A percentile compares a stretch with the other conserved stretches of the same genome.
phyloP scores from a whole-genome alignment of 2,888 invertebrate genomes.

The Cerastis rubricosa region DNA sequence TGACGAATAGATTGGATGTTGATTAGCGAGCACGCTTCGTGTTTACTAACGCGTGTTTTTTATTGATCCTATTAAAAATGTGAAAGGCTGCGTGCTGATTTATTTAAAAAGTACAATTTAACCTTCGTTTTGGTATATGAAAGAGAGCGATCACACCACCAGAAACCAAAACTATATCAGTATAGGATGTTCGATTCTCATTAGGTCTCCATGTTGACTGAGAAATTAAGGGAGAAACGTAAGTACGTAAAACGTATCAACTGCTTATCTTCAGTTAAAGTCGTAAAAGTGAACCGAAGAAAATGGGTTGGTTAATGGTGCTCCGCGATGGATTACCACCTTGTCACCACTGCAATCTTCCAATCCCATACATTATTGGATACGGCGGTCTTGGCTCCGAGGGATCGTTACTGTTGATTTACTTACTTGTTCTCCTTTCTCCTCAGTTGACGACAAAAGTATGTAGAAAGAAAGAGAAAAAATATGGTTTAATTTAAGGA shows the following conservation, averaged over 20 bases:
- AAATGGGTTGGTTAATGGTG: slow-evolving; percentile 66
- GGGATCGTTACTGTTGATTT: slow-evolving; percentile 65
- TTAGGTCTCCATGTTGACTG: slow-evolving; percentile 31
- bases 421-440: slow-evolving; percentile 46
- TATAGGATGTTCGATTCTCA: slow-evolving; percentile 12
- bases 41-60: slow-evolving; percentile 46
- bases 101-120: slow-evolving; percentile 6
- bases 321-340: slow-evolving; percentile 56
- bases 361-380: slow-evolving; percentile 61
- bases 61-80: slow-evolving; percentile 33
- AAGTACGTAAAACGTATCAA: slow-evolving; percentile 55
- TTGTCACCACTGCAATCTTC: slow-evolving; percentile 63
- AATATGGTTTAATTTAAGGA: slow-evolving; percentile 24
- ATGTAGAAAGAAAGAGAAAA: slow-evolving; percentile 15
- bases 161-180: not conserved
- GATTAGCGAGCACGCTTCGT: slow-evolving; percentile 49
- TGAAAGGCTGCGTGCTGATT: not conserved
- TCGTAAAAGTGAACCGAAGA: slow-evolving; percentile 62
- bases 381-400: slow-evolving; percentile 52
- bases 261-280: slow-evolving; percentile 61
- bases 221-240: slow-evolving; percentile 44
- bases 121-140: not conserved
- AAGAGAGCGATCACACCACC: not conserved
- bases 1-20: slow-evolving; percentile 51
- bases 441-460: slow-evolving; percentile 22